Conservation (phyloP, 2,797 vertebrate species). For the Enteromius anoplus region DNA sequence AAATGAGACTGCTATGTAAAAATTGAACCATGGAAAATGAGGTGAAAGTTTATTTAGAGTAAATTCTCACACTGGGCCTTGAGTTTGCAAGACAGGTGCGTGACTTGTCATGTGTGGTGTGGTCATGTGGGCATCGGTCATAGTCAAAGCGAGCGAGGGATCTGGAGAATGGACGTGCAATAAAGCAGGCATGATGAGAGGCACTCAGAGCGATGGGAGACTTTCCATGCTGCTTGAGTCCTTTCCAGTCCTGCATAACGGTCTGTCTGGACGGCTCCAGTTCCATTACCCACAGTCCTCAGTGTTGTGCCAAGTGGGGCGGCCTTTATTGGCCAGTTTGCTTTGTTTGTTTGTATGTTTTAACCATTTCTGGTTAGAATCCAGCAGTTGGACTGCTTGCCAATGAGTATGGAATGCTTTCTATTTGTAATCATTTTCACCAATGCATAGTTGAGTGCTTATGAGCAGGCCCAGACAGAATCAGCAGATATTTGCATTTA, state of each 20-base stretch:
- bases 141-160: conserved; percentile 9
- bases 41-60: not conserved
- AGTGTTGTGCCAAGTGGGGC: conserved; percentile 23
- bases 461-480: not conserved
- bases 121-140: conserved; percentile 22
- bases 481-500: not conserved
- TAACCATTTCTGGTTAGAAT: conserved; percentile 1
- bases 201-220: conserved; percentile 10
- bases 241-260: conserved; percentile 22
- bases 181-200: conserved; percentile 39
- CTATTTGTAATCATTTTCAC: not conserved
- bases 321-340: conserved; percentile 23
- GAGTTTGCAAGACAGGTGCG: not conserved
- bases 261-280: conserved; percentile 24
- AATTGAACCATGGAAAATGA: not conserved
- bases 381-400: not conserved
- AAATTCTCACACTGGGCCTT: conserved; percentile 1
- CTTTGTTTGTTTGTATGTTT: conserved; percentile 32
- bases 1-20: not conserved
- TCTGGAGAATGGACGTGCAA: not conserved
- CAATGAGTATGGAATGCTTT: not conserved
- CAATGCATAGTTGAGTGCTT: not conserved
- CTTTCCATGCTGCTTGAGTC: conserved; percentile 33
- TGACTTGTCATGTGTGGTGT: conserved; percentile 29
- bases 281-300: conserved; percentile 33